Conservation (phyloP, 1,140 invertebrate species). For the Ladona fulva region DNA sequence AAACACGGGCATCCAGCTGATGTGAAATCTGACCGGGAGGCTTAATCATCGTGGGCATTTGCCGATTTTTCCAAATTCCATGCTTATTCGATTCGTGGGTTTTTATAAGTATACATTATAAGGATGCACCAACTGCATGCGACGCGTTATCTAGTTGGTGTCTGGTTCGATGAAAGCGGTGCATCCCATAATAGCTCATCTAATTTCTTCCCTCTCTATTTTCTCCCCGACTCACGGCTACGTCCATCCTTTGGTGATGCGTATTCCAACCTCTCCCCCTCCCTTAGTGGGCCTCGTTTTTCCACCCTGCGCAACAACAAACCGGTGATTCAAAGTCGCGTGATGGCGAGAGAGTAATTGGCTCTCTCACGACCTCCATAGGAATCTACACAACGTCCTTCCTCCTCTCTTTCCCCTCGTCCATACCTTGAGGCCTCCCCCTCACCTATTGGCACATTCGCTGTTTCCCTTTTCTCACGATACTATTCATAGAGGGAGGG, state of each 20-base stretch:
- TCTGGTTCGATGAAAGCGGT: no score
- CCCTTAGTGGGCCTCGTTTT: background rate
- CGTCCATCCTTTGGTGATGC: background rate
- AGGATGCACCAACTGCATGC: no score
- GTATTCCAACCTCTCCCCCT: background rate
- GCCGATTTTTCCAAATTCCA: no score
- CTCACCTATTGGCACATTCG: background rate
- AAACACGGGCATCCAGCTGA: no score
- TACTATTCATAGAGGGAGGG: conserved; percentile 1
- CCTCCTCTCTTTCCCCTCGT: background rate
- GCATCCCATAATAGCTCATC: no score
- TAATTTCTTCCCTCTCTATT: no score
- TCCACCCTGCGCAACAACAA: background rate
- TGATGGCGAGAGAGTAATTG: background rate
- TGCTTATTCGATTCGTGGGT: no score
- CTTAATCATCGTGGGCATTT: no score
- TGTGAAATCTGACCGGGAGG: no score
- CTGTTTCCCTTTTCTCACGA: background rate
- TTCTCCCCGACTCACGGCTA: background rate
- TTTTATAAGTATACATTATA: no score
- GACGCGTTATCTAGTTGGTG: no score
- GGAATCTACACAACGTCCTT: background rate
- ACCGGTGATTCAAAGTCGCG: background rate
- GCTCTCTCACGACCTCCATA: background rate
- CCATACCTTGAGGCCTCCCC: background rate